phyloP scores from a whole-genome alignment of 2,113 vertebrate species.

The Pelusios castaneus region DNA sequence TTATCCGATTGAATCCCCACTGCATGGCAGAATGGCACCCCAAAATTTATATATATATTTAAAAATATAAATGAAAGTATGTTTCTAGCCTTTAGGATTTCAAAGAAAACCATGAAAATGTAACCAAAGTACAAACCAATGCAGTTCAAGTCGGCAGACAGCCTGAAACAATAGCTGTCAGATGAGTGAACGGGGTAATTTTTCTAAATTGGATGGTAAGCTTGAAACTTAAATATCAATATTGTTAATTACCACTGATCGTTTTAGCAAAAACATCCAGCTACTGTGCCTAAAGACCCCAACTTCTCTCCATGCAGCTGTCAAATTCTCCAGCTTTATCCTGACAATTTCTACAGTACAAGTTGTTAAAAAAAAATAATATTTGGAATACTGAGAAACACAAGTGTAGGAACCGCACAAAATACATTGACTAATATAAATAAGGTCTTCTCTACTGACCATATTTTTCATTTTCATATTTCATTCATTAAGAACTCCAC shows the following conservation, averaged over 20 bases:
- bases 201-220: neutral
- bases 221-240: neutral
- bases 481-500: neutral
- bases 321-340: neutral
- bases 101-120: neutral
- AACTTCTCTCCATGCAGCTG: rapidly evolving
- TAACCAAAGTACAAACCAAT: neutral
- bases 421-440: neutral
- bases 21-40: neutral
- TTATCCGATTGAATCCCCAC: neutral
- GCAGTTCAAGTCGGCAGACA: neutral
- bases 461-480: neutral
- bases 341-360: neutral
- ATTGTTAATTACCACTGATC: neutral
- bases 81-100: neutral
- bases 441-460: neutral
- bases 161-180: neutral
- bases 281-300: neutral
- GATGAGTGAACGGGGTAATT: neutral
- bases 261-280: neutral
- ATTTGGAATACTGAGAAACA: neutral
- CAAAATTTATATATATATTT: neutral
- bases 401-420: neutral
- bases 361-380: neutral
- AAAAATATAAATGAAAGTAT: neutral